Conservation (phyloP, 2,888 invertebrate species). For the Agrotis ipsilon region DNA sequence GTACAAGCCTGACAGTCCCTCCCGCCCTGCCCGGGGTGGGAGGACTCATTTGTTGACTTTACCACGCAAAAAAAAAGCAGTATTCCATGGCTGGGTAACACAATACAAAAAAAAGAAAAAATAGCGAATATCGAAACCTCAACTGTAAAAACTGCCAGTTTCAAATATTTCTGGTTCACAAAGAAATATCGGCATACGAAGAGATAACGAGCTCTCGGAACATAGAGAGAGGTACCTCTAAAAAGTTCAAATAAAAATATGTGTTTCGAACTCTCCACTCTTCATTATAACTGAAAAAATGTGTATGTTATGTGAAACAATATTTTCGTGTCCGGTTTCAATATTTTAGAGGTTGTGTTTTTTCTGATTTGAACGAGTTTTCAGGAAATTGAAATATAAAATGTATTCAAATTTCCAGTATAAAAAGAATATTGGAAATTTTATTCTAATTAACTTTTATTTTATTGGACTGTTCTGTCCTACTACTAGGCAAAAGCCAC, state of each 20-base stretch:
- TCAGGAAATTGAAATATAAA: no score
- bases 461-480: no score
- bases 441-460: no score
- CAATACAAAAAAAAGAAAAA: neutral
- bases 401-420: no score
- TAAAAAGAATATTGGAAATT: no score
- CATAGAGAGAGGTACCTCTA: slow-evolving; percentile 46
- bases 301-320: slow-evolving; percentile 7
- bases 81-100: neutral
- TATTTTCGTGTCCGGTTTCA: slow-evolving; percentile 8
- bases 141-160: slow-evolving; percentile 36
- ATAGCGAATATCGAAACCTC: neutral
- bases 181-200: slow-evolving; percentile 42
- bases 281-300: slow-evolving; percentile 39
- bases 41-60: no score
- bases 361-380: neutral
- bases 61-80: no score
- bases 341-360: neutral
- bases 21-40: no score
- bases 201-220: slow-evolving; percentile 53
- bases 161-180: slow-evolving; percentile 46
- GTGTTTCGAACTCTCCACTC: slow-evolving; percentile 14
- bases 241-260: slow-evolving; percentile 40
- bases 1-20: no score
- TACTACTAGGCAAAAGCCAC: no score